Conservation (phyloP, 2,888 invertebrate species). For the Ormia ochracea region DNA sequence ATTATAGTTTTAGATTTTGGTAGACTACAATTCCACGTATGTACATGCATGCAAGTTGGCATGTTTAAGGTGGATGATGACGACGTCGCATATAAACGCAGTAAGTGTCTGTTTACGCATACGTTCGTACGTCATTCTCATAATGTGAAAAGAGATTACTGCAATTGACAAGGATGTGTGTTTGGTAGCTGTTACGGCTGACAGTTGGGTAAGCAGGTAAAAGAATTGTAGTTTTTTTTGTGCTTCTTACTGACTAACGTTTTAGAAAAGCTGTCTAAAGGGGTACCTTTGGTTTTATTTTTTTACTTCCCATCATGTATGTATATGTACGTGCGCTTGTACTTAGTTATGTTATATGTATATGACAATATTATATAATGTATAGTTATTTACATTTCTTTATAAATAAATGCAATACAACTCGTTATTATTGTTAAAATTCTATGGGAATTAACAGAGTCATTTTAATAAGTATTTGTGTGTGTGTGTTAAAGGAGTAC, state of each 20-base stretch:
- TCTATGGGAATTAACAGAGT: no score
- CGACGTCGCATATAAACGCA: background rate
- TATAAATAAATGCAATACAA: no score
- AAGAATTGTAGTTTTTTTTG: conserved; percentile 1
- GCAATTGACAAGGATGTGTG: conserved; percentile 46
- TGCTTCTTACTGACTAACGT: conserved; percentile 32
- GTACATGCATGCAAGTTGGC: background rate
- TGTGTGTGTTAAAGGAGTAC: background rate
- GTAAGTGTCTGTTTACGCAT: background rate
- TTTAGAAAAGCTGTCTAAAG: conserved; percentile 32
- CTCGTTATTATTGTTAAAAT: no score
- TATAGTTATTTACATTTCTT: no score
- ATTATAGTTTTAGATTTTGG: no score
- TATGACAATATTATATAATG: no score
- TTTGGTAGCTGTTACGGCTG: conserved; percentile 10
- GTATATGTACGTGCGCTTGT: background rate
- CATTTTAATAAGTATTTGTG: no score
- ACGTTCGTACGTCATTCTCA: conserved; percentile 36
- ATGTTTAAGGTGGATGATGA: conserved; percentile 6
- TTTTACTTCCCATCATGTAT: background rate
- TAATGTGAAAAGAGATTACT: conserved; percentile 37
- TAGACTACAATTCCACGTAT: background rate
- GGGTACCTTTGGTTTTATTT: background rate
- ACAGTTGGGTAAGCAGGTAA: conserved; percentile 24
- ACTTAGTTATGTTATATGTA: no score